Percentiles rank a stretch among this genome's conserved stretches.
These are phyloP conservation scores for Nezara viridula DNA, from an alignment of 2,888 invertebrate species.

Conservation along the genomic window DNA sequence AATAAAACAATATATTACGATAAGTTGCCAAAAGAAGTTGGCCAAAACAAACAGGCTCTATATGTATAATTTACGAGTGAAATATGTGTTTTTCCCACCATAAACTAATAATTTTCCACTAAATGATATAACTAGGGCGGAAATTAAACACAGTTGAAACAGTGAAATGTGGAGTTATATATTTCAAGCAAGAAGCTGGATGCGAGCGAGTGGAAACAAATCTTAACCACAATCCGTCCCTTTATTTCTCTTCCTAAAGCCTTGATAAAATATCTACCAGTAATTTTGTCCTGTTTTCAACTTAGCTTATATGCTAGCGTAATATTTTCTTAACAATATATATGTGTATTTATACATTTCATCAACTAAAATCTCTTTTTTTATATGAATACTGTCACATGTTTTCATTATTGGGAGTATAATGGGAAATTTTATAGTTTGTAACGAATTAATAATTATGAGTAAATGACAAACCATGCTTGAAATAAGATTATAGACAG, in stretches of 20 bases:
- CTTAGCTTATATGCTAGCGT: neutral
- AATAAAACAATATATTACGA: too few species aligned
- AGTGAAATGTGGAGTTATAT: neutral
- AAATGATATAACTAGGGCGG: neutral
- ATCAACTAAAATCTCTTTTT: too few species aligned
- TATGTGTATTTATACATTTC: too few species aligned
- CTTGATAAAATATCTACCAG: neutral
- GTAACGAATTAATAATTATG: too few species aligned
- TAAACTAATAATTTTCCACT: neutral
- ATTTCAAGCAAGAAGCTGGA: neutral
- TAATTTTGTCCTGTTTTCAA: neutral
- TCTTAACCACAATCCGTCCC: neutral
- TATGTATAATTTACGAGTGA: neutral
- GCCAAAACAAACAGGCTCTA: neutral
- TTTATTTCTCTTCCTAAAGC: neutral
- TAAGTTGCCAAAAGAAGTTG: too few species aligned
- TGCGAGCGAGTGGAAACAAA: neutral
- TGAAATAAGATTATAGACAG: too few species aligned
- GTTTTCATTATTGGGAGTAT: too few species aligned
- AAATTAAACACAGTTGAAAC: neutral
- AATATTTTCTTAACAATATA: too few species aligned
- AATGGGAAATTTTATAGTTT: too few species aligned
- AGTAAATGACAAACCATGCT: too few species aligned
- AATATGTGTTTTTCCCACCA: neutral
- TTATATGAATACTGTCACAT: too few species aligned